Evolutionary conservation across 2,113 vertebrate genomes (phyloP).

Genomic region (Parotia lawesii): DNA sequence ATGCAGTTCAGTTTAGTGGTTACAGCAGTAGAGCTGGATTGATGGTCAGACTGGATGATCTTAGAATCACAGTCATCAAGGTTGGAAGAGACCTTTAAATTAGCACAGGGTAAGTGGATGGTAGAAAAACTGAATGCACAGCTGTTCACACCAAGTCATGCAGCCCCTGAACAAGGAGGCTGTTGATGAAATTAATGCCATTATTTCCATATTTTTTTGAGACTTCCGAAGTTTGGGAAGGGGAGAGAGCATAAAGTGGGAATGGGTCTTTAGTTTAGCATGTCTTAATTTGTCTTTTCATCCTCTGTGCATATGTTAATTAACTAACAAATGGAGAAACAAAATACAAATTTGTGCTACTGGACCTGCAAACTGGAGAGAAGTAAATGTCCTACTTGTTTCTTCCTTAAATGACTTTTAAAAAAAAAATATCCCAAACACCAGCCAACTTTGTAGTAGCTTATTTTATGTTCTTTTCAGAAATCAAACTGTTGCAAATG

Average conservation of each 20-base stretch:
- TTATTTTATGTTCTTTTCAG: constrained; percentile 18
- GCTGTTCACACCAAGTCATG: not conserved
- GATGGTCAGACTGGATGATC: not conserved
- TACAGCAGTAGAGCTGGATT: not conserved
- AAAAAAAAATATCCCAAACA: not conserved
- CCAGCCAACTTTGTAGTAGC: not conserved
- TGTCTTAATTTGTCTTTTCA: not conserved
- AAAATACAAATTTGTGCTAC: not conserved
- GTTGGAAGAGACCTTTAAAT: not conserved
- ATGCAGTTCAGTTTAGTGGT: not conserved
- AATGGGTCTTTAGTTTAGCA: not conserved
- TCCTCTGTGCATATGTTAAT: not conserved
- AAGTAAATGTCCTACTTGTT: not conserved
- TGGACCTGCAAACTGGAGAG: not conserved
- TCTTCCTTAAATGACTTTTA: constrained; percentile 14
- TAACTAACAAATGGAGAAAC: not conserved
- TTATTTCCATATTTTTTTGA: not conserved
- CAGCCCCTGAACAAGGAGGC: not conserved
- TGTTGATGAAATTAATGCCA: not conserved
- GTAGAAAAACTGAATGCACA: not conserved
- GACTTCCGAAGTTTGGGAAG: not conserved
- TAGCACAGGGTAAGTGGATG: not conserved
- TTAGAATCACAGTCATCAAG: not conserved
- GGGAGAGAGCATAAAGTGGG: not conserved
- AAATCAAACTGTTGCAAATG: not conserved